phyloP scores from a whole-genome alignment of 2,797 vertebrate species.

The Pelodytes ibericus region DNA sequence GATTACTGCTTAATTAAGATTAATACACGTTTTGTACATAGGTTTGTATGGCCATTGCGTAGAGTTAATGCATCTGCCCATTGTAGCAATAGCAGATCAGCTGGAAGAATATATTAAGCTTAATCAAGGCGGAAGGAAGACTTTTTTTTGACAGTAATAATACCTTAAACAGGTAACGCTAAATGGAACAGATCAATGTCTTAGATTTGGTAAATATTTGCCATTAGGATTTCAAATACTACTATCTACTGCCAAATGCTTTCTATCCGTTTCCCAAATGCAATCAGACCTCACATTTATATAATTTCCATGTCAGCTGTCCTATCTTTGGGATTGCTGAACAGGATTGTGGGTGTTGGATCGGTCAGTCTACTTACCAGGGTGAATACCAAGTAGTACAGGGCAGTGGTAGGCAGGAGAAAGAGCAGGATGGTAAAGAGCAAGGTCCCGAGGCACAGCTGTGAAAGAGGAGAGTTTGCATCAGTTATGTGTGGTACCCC shows the following conservation, averaged over 20 bases:
- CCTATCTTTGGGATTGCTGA: neutral
- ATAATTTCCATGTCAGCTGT: conserved; percentile 19
- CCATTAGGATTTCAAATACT: neutral
- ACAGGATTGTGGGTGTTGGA: neutral
- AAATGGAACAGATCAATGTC: neutral
- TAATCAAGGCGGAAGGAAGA: too few species aligned
- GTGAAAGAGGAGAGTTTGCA: conserved; percentile 46
- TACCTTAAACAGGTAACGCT: neutral
- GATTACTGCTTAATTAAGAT: too few species aligned
- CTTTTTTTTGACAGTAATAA: too few species aligned
- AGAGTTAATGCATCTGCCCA: too few species aligned
- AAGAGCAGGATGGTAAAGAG: conserved; percentile 94
- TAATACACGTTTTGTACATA: too few species aligned
- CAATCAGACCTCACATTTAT: conserved; percentile 18
- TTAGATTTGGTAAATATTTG: conserved; percentile 20
- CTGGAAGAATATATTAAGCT: too few species aligned
- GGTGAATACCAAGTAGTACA: conserved; percentile 97
- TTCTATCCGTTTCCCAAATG: neutral
- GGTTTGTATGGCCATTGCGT: too few species aligned
- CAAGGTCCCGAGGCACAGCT: conserved; percentile 95
- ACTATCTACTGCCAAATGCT: neutral
- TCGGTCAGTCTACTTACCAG: conserved; percentile 77
- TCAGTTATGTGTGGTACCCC: too few species aligned
- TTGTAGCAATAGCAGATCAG: too few species aligned
- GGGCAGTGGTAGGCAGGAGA: conserved; percentile 90